These are phyloP conservation scores for Mythimna ferrago DNA, from an alignment of 2,888 invertebrate genomes.

Conservation along the genomic window DNA sequence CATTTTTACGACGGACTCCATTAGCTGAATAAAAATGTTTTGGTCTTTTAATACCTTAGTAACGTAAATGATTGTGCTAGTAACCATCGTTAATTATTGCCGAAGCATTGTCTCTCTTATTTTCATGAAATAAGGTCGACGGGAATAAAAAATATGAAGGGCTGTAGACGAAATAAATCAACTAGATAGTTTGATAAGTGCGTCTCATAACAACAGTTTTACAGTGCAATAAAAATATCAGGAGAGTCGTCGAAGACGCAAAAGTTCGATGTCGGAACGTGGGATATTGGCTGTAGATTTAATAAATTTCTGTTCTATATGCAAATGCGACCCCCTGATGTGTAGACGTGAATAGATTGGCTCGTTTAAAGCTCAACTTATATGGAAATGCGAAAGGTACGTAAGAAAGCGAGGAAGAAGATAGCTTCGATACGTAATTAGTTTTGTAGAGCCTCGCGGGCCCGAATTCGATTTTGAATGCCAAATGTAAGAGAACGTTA, in stretches of 20 bases:
- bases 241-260: constrained; percentile 82
- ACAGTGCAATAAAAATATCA: constrained; percentile 84
- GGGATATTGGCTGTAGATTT: constrained; percentile 91
- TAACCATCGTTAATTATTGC: constrained; percentile 59
- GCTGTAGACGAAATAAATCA: constrained; percentile 39
- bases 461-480: constrained; percentile 84
- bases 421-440: constrained; percentile 90
- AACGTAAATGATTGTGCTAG: constrained; percentile 62
- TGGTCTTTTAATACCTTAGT: constrained; percentile 68
- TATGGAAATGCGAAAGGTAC: constrained; percentile 90
- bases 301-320: constrained; percentile 91
- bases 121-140: constrained; percentile 30
- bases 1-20: constrained; percentile 77
- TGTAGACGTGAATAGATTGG: constrained; percentile 91
- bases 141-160: constrained; percentile 24
- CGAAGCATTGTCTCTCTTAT: constrained; percentile 46
- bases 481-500: constrained; percentile 77
- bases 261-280: constrained; percentile 89
- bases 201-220: constrained; percentile 70
- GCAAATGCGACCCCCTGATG: constrained; percentile 91
- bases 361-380: constrained; percentile 91
- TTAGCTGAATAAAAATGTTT: constrained; percentile 77
- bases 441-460: constrained; percentile 85
- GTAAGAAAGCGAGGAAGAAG: constrained; percentile 90
- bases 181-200: constrained; percentile 54